Percentiles rank a stretch among this genome's conserved stretches.
Conservation (phyloP, 37 sponge, comb jelly and placozoan species). For the Sycon ciliatum region DNA sequence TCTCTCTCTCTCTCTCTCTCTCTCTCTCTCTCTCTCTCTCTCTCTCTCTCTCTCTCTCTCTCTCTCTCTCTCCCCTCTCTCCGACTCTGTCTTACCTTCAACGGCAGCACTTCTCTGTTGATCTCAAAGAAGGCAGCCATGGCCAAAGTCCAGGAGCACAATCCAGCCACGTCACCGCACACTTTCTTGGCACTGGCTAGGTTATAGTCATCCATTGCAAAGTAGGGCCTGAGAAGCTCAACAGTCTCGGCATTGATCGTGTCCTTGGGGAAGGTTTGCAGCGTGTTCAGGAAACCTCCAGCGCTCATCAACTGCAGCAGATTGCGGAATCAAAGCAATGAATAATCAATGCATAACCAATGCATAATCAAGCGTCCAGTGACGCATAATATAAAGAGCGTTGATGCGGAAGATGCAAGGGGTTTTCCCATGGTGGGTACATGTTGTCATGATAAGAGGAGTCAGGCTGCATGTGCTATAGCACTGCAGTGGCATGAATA, state of each 20-base stretch:
- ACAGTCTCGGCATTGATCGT: constrained; percentile 95
- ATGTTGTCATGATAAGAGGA: neutral
- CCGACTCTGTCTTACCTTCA: too few species aligned
- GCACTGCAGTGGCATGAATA: too few species aligned
- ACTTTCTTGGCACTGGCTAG: constrained; percentile 82
- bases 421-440: neutral
- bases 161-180: constrained; percentile 98
- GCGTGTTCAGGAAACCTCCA: constrained; percentile 65
- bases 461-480: too few species aligned
- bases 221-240: constrained; percentile 89
- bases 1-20: too few species aligned
- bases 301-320: constrained; percentile 74
- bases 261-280: constrained; percentile 92
- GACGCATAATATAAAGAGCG: too few species aligned
- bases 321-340: too few species aligned
- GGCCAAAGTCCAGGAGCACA: constrained; percentile 96
- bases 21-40: too few species aligned
- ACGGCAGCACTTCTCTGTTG: constrained; percentile 96
- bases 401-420: too few species aligned
- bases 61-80: too few species aligned
- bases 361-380: too few species aligned
- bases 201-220: constrained; percentile 88
- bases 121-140: constrained; percentile 85
- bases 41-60: too few species aligned
- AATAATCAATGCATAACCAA: too few species aligned